These are phyloP conservation scores for Hippocampus guttulatus DNA, from an alignment of 2,113 vertebrate species.

Conservation along the genomic window DNA sequence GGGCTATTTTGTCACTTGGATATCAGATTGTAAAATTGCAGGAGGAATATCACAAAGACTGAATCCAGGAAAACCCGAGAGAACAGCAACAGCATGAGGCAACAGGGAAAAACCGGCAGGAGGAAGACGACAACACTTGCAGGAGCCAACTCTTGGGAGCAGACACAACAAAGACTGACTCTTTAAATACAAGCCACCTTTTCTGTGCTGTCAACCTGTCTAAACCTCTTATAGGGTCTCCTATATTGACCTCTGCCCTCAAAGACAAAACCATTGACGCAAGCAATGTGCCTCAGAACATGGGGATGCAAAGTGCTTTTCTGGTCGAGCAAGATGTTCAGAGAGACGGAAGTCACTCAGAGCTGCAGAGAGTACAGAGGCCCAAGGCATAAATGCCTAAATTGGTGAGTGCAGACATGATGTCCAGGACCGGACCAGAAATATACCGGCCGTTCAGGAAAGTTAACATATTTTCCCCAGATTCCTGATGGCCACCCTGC, in stretches of 20 bases:
- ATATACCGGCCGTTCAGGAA: too few species aligned
- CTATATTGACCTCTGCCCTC: slow-evolving; percentile 17
- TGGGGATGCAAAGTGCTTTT: slow-evolving; percentile 31
- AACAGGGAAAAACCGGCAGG: background rate
- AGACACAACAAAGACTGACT: background rate
- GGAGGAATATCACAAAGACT: background rate
- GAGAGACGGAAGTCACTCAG: slow-evolving; percentile 27
- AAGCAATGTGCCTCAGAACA: slow-evolving; percentile 5
- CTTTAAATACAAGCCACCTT: background rate
- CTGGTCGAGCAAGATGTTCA: slow-evolving; percentile 30
- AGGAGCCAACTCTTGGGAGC: background rate
- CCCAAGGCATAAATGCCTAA: slow-evolving; percentile 1
- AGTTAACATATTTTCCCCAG: too few species aligned
- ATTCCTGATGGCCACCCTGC: too few species aligned
- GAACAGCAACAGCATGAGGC: background rate
- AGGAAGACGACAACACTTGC: background rate
- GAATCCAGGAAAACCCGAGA: background rate
- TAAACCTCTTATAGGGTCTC: background rate
- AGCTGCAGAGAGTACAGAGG: slow-evolving; percentile 25
- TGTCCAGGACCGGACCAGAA: too few species aligned
- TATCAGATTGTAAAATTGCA: background rate
- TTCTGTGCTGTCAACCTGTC: background rate
- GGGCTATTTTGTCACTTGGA: background rate
- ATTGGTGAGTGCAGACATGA: background rate
- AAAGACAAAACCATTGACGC: slow-evolving; percentile 11